Evolutionary conservation across 2,888 invertebrate species (phyloP).

Genomic region (Tenthredo scrophulariae): DNA sequence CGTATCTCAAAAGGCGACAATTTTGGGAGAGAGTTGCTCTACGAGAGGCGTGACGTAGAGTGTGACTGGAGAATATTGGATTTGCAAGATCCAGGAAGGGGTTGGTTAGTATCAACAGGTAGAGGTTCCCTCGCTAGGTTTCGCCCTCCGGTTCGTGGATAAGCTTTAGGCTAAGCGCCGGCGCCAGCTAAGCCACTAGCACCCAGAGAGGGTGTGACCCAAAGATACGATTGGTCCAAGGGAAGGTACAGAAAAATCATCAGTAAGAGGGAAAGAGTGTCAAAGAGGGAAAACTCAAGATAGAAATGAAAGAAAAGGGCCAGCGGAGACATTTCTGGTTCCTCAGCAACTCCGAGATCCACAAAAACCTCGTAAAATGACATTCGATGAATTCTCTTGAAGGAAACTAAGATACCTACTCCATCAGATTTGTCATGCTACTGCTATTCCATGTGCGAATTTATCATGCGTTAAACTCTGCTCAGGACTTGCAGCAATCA

Average conservation of each 20-base stretch:
- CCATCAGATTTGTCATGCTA: not conserved
- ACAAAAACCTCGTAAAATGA: not conserved
- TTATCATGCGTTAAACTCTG: not conserved
- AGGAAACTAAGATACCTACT: not conserved
- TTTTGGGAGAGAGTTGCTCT: not conserved
- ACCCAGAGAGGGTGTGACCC: slow-evolving; percentile 77
- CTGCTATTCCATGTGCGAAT: not conserved
- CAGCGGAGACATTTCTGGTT: too few species aligned
- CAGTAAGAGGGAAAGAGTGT: not conserved
- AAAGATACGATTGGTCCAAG: slow-evolving; percentile 72
- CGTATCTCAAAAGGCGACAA: not conserved
- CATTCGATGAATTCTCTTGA: not conserved
- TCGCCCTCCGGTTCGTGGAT: slow-evolving; percentile 66
- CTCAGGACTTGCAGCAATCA: not conserved
- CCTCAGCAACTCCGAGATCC: too few species aligned
- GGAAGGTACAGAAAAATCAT: slow-evolving; percentile 71
- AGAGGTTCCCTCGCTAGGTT: slow-evolving; percentile 61
- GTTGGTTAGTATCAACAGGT: slow-evolving; percentile 77
- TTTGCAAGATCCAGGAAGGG: slow-evolving; percentile 76
- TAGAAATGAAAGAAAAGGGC: not conserved
- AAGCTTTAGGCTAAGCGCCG: slow-evolving; percentile 77
- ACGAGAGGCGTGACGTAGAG: slow-evolving; percentile 43
- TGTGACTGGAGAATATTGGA: slow-evolving; percentile 62
- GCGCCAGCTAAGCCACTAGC: slow-evolving; percentile 76
- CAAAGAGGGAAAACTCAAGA: not conserved